A percentile compares a stretch with the other conserved stretches of the same genome.
These are phyloP conservation scores for Hypomecis punctinalis DNA, from an alignment of 2,888 invertebrate genomes.

Conservation along the genomic window DNA sequence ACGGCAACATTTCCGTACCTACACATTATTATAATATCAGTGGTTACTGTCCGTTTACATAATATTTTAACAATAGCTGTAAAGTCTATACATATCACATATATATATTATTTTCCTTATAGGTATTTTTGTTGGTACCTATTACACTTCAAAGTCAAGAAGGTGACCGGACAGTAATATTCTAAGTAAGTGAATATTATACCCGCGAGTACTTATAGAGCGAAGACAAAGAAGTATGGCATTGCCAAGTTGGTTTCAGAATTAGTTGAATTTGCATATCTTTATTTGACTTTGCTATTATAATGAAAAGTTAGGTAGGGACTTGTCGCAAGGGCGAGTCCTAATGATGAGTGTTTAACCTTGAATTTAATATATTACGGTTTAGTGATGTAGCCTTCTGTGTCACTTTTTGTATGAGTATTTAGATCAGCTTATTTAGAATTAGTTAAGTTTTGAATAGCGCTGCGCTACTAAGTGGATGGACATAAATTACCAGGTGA, in stretches of 20 bases:
- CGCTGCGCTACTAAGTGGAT: too few species aligned
- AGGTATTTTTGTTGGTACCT: neutral
- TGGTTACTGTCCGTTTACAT: neutral
- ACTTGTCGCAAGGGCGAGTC: neutral
- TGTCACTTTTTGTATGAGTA: too few species aligned
- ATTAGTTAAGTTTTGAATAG: too few species aligned
- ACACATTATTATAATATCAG: neutral
- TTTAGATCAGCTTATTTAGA: too few species aligned
- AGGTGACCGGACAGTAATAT: conserved; percentile 5
- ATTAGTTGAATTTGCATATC: conserved; percentile 2
- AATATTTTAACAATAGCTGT: neutral
- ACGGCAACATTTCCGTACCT: too few species aligned
- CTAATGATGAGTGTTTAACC: too few species aligned
- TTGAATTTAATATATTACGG: too few species aligned
- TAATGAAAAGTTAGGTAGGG: neutral
- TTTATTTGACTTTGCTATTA: neutral
- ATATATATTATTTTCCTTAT: too few species aligned
- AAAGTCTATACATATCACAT: neutral
- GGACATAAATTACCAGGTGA: too few species aligned
- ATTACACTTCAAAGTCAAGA: conserved; percentile 2
- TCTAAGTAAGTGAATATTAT: neutral
- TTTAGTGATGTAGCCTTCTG: too few species aligned
- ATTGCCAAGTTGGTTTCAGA: neutral
- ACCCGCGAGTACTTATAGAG: neutral
- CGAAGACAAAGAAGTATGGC: conserved; percentile 5